phyloP scores from a whole-genome alignment of 2,113 vertebrate genomes.

The Gnathonemus longibarbis region DNA sequence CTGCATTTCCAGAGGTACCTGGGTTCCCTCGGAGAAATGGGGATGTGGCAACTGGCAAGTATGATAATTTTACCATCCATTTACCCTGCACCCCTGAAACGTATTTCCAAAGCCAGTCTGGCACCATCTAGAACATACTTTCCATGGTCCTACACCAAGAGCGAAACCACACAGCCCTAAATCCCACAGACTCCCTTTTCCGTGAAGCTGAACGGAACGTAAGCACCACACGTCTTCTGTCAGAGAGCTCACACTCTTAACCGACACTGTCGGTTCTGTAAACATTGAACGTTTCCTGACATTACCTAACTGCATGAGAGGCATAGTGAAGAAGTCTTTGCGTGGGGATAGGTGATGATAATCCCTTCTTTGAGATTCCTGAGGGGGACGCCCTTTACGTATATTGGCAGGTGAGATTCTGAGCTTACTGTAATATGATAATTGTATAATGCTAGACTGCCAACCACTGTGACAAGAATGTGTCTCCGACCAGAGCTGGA shows the following conservation, averaged over 20 bases:
- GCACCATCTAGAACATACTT: background rate
- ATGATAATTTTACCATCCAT: background rate
- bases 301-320: background rate
- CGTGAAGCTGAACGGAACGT: background rate
- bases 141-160: background rate
- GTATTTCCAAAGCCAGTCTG: background rate
- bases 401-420: background rate
- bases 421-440: background rate
- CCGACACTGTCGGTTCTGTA: background rate
- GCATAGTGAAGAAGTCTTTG: no score
- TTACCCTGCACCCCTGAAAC: background rate
- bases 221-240: background rate
- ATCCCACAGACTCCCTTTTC: background rate
- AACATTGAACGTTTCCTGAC: constrained; percentile 6
- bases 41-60: background rate
- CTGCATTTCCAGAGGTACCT: background rate
- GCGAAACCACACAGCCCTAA: background rate
- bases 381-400: background rate
- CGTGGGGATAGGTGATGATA: background rate
- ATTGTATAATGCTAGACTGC: background rate
- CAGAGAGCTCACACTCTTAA: background rate
- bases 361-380: background rate
- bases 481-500: background rate
- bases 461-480: constrained; percentile 1
- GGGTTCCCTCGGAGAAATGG: background rate